Percentiles rank a stretch among this genome's conserved stretches.
phyloP scores from a whole-genome alignment of 1,140 invertebrate species.

The Meteorus sp. region DNA sequence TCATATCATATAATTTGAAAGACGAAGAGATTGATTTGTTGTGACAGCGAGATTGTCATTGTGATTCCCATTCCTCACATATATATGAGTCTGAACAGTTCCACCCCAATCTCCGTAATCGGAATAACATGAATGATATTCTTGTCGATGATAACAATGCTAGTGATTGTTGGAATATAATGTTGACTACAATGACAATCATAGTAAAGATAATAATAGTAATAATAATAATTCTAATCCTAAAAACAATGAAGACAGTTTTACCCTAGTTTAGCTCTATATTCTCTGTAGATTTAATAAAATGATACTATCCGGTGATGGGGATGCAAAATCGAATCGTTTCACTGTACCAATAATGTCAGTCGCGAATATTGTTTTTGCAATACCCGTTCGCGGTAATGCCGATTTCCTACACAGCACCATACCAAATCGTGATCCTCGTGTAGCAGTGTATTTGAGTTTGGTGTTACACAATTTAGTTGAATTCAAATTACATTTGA shows the following conservation, averaged over 20 bases:
- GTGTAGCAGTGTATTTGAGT: slow-evolving; percentile 33
- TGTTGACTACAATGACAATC: too few relatives aligned
- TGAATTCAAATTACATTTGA: slow-evolving; percentile 43
- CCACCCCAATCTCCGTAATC: too few relatives aligned
- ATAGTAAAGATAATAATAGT: too few relatives aligned
- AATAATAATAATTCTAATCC: neutral
- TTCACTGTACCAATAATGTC: slow-evolving; percentile 31
- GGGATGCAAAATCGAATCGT: slow-evolving; percentile 63
- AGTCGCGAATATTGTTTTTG: slow-evolving; percentile 26
- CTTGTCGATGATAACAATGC: too few relatives aligned
- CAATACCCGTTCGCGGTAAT: slow-evolving; percentile 38
- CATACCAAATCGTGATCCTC: slow-evolving; percentile 58
- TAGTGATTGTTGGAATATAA: too few relatives aligned
- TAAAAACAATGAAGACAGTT: too few relatives aligned
- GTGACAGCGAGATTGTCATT: too few relatives aligned
- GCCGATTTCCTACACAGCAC: slow-evolving; percentile 55
- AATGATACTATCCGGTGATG: slow-evolving; percentile 65
- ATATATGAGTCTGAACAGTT: too few relatives aligned
- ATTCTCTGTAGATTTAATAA: slow-evolving; percentile 38
- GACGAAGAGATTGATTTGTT: too few relatives aligned
- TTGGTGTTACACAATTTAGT: slow-evolving; percentile 31
- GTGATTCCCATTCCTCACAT: too few relatives aligned
- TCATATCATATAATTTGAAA: too few relatives aligned
- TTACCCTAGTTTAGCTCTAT: slow-evolving; percentile 17
- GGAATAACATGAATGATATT: too few relatives aligned